These are phyloP conservation scores for Drosophila mojavensis DNA, from an alignment of 1,140 invertebrate species.

Conservation along the genomic window DNA sequence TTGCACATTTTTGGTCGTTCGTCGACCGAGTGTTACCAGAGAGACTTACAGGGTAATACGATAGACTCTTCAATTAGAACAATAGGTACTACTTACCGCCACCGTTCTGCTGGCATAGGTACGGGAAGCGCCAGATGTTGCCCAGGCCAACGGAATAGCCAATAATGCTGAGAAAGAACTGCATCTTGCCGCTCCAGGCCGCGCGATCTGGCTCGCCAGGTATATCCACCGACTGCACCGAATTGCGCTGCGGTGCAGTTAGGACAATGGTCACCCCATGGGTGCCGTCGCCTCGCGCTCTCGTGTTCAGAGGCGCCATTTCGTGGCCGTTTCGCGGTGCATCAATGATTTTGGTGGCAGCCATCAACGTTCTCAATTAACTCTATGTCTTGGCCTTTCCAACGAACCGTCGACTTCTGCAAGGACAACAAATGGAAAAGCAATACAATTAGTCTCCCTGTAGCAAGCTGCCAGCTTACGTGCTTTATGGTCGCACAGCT, in stretches of 20 bases:
- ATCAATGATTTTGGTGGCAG: conserved; percentile 84
- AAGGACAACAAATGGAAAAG: background rate
- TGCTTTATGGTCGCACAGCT: background rate
- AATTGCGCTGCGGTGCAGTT: conserved; percentile 85
- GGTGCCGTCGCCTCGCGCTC: conserved; percentile 86
- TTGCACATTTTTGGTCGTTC: conserved; percentile 22
- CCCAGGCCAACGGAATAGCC: conserved; percentile 96
- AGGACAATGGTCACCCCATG: conserved; percentile 88
- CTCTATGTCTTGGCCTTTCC: conserved; percentile 23
- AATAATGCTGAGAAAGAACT: conserved; percentile 96
- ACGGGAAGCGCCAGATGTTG: conserved; percentile 98
- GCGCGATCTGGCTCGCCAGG: conserved; percentile 87
- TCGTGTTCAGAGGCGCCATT: conserved; percentile 90
- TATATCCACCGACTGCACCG: conserved; percentile 85
- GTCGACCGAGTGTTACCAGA: conserved; percentile 17
- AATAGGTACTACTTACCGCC: conserved; percentile 89
- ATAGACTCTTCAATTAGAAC: background rate
- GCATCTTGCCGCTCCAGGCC: conserved; percentile 93
- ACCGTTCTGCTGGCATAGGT: conserved; percentile 96
- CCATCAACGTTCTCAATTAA: conserved; percentile 70
- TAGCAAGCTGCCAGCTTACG: background rate
- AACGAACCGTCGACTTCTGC: conserved; percentile 34
- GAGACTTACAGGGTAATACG: background rate
- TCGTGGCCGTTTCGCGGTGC: conserved; percentile 87
- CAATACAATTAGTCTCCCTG: background rate